These are phyloP conservation scores for Himalopsyche phryganea DNA, from an alignment of 1,140 invertebrate genomes.

Conservation along the genomic window DNA sequence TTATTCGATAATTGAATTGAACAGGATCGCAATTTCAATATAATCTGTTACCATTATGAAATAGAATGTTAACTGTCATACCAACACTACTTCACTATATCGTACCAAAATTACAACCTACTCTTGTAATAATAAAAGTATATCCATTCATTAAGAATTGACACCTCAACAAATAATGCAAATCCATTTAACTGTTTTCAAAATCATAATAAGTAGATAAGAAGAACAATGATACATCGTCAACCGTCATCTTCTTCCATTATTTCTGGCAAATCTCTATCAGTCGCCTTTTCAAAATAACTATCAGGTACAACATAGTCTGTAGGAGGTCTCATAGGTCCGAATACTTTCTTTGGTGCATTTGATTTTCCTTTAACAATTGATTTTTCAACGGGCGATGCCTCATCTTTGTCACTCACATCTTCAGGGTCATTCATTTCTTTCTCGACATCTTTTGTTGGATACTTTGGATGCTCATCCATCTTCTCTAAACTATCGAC, in stretches of 20 bases:
- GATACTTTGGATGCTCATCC: background rate
- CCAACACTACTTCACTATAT: too few relatives aligned
- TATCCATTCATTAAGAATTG: too few relatives aligned
- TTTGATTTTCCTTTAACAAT: constrained; percentile 17
- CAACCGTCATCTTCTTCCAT: constrained; percentile 39
- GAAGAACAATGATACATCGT: too few relatives aligned
- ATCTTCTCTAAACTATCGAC: background rate
- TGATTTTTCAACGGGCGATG: constrained; percentile 12
- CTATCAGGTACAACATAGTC: constrained; percentile 46
- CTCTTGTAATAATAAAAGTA: too few relatives aligned
- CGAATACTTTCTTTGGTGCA: constrained; percentile 39
- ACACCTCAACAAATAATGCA: too few relatives aligned
- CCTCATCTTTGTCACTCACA: background rate
- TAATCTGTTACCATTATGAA: too few relatives aligned
- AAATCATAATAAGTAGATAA: too few relatives aligned
- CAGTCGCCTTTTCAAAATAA: constrained; percentile 46
- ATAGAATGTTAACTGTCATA: too few relatives aligned
- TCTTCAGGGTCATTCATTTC: constrained; percentile 12
- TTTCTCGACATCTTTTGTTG: background rate
- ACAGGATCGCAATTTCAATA: too few relatives aligned
- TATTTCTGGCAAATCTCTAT: constrained; percentile 48
- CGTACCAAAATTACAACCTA: too few relatives aligned
- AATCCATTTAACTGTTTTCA: too few relatives aligned
- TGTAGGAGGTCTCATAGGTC: constrained; percentile 49
- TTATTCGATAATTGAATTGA: too few relatives aligned